phyloP scores from a whole-genome alignment of 2,797 vertebrate genomes.

The Poecilia velifera region DNA sequence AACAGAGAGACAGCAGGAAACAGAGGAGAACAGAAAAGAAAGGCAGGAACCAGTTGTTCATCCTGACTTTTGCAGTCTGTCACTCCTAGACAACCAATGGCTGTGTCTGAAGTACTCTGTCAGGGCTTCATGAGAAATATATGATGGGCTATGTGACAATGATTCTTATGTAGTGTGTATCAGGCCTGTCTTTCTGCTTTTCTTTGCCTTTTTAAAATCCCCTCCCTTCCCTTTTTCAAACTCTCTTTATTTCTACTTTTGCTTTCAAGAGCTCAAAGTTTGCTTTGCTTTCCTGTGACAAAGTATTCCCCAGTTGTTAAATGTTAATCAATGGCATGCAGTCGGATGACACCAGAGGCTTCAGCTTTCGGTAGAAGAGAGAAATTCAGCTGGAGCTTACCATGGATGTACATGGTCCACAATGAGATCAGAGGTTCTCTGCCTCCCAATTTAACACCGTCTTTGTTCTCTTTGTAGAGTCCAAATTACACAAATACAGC shows the following conservation, averaged over 20 bases:
- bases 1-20: conserved; percentile 15
- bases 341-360: conserved; percentile 49
- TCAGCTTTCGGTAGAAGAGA: conserved; percentile 44
- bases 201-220: conserved; percentile 41
- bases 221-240: conserved; percentile 27
- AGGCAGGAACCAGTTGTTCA: conserved; percentile 75
- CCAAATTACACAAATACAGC: conserved; percentile 51
- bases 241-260: conserved; percentile 31
- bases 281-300: conserved; percentile 70
- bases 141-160: conserved; percentile 78
- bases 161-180: conserved; percentile 78
- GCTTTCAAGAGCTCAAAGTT: conserved; percentile 76
- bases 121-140: conserved; percentile 82
- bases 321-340: conserved; percentile 74
- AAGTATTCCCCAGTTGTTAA: conserved; percentile 78
- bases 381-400: conserved; percentile 23
- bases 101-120: conserved; percentile 73
- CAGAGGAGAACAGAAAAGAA: conserved; percentile 49
- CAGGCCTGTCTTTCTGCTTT: conserved; percentile 43
- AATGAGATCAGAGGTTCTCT: conserved; percentile 31
- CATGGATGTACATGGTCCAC: conserved; percentile 27
- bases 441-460: conserved; percentile 20
- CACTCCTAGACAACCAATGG: conserved; percentile 75
- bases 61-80: conserved; percentile 68
- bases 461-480: conserved; percentile 35